Evolutionary conservation across 2,113 vertebrate species (phyloP).

Genomic region (Periophthalmodon schlosseri): DNA sequence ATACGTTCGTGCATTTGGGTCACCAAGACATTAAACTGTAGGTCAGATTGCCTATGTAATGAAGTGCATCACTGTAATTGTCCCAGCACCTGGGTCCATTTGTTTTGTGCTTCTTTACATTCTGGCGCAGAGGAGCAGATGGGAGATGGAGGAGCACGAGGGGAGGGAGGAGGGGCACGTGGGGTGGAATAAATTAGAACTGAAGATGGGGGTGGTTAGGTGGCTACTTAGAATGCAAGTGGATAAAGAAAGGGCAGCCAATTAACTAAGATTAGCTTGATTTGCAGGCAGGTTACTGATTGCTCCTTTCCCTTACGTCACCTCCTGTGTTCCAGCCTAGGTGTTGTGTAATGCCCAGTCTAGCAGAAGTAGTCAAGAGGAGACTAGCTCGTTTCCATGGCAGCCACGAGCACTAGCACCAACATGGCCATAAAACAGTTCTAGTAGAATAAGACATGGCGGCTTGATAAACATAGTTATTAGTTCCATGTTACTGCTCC

Average conservation of each 20-base stretch:
- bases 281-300: background rate
- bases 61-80: background rate
- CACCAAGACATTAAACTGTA: background rate
- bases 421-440: slow-evolving; percentile 11
- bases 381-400: slow-evolving; percentile 46
- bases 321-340: slow-evolving; percentile 4
- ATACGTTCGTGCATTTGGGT: background rate
- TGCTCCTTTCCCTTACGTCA: background rate
- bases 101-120: slow-evolving; percentile 22
- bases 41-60: background rate
- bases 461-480: background rate
- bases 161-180: slow-evolving; percentile 37
- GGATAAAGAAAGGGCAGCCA: background rate
- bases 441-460: background rate
- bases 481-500: slow-evolving; percentile 25
- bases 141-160: slow-evolving; percentile 33
- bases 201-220: background rate
- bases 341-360: slow-evolving; percentile 46
- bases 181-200: slow-evolving; percentile 8
- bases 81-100: background rate
- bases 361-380: slow-evolving; percentile 14
- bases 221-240: background rate
- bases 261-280: background rate
- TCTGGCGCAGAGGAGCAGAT: slow-evolving; percentile 47
- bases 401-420: slow-evolving; percentile 24